phyloP scores from a whole-genome alignment of 1,140 invertebrate species.

The Asobara japonica region DNA sequence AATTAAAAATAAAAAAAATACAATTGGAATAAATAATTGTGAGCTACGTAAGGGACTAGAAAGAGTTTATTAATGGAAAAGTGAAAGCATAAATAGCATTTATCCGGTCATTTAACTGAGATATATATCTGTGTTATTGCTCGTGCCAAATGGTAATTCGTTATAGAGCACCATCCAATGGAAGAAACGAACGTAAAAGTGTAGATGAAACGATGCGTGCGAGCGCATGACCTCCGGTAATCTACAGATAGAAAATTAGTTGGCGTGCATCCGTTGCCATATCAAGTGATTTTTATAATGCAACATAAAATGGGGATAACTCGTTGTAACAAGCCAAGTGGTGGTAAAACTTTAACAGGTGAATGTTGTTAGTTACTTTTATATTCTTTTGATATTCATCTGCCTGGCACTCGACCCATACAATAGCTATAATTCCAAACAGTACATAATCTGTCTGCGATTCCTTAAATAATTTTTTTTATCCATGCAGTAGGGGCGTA shows the following conservation, averaged over 20 bases:
- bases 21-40: not conserved
- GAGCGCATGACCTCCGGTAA: constrained; percentile 4
- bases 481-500: not conserved
- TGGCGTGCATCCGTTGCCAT: constrained; percentile 20
- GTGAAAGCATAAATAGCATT: constrained; percentile 21
- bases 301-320: constrained; percentile 2
- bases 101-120: constrained; percentile 17
- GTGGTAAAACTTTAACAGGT: not conserved
- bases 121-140: constrained; percentile 21
- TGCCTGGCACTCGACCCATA: not conserved
- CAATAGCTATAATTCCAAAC: constrained; percentile 20
- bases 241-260: constrained; percentile 24
- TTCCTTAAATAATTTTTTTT: not conserved
- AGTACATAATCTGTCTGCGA: constrained; percentile 12
- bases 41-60: not conserved
- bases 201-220: constrained; percentile 21
- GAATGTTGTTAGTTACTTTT: not conserved
- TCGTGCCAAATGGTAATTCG: constrained; percentile 23
- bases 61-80: not conserved
- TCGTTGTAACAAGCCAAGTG: not conserved
- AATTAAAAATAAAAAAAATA: not conserved
- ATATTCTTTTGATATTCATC: not conserved
- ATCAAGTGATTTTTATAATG: constrained; percentile 23
- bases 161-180: constrained; percentile 6
- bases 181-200: not conserved